These are phyloP conservation scores for Anagrus nilaparvatae DNA, from an alignment of 1,140 invertebrate species.

Conservation along the genomic window DNA sequence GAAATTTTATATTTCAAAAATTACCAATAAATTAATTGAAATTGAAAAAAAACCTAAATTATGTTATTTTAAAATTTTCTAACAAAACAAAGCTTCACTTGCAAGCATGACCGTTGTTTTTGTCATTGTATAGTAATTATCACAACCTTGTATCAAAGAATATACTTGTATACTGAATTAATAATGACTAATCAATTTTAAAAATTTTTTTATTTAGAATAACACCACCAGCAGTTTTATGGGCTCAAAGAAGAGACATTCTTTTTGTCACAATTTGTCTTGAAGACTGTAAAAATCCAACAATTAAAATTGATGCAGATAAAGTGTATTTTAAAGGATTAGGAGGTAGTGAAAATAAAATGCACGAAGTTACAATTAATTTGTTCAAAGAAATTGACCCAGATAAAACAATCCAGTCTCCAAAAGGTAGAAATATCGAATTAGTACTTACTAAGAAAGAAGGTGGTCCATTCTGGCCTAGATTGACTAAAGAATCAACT, in stretches of 20 bases:
- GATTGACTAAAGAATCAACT: constrained; percentile 74
- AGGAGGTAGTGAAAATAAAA: constrained; percentile 75
- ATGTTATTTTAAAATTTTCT: not conserved
- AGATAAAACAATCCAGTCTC: constrained; percentile 57
- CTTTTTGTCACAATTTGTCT: constrained; percentile 81
- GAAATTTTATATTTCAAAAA: not conserved
- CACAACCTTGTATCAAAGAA: not conserved
- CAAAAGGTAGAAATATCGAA: constrained; percentile 48
- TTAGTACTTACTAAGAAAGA: constrained; percentile 53
- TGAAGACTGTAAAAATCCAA: constrained; percentile 80
- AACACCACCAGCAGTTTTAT: constrained; percentile 72
- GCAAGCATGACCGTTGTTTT: not conserved
- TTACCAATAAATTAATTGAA: not conserved
- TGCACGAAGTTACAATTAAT: constrained; percentile 75
- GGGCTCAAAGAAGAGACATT: constrained; percentile 77
- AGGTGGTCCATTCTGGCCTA: constrained; percentile 76
- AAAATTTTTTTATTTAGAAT: constrained; percentile 31
- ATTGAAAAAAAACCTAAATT: not conserved
- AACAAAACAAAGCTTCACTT: not conserved
- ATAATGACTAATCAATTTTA: not conserved
- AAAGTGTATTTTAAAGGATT: constrained; percentile 75
- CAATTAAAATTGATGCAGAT: constrained; percentile 70
- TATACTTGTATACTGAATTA: not conserved
- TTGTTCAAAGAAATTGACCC: constrained; percentile 73
- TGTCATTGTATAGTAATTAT: not conserved